Evolutionary conservation across 2,797 vertebrate genomes (phyloP), one percentile per base, ranked within the genome.

Genomic region (Staurois parvus): DNA sequence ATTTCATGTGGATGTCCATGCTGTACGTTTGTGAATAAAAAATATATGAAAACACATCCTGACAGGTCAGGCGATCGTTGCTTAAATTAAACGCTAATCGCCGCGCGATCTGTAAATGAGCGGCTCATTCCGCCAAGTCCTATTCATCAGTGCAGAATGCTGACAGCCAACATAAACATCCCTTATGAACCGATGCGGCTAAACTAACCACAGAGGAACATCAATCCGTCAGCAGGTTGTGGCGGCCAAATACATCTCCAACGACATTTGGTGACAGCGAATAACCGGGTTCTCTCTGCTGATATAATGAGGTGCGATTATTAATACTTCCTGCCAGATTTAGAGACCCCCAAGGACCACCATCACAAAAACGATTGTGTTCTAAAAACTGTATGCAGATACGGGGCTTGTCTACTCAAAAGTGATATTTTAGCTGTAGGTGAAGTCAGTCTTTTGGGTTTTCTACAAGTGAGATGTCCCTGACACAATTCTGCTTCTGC

Each of bases 11-110:
- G 4, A 40, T n/a, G 32, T 19, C 28, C 12, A 34, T 40, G 66
- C 70, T 42, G 79, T 37, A 42, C 45, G 15, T 17, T 52, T 17
- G 42, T 45, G 3, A 52, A 48, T 0, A 17, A 48, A 72, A 28
- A 12, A 26, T 4, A 56, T 8, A 29, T 13, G 45, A 66, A 26
- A 79, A 59, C 59, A 79, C 70, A 84, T 66, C 76, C 83, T 79
- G 76, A 37, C 26, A 26, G 37, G 19, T 79, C 32, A 72, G 17
- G 37, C 19, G 69, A 17, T 48, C 29, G 56, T 52, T 79, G 52
- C 83, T 66, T 79, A 48, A 79, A 79, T 70, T 84, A 84, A 66
- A 37, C 40, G 29, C 56, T 79, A 74, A 84, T 79, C 76, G 32
- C 56, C 42, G n/a, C 48, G 32, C 21, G 24, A 70, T 68, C 62